Base-by-base conservation (phyloP, 2,797 vertebrate genomes). In the Jordanella pulchra region DNA sequence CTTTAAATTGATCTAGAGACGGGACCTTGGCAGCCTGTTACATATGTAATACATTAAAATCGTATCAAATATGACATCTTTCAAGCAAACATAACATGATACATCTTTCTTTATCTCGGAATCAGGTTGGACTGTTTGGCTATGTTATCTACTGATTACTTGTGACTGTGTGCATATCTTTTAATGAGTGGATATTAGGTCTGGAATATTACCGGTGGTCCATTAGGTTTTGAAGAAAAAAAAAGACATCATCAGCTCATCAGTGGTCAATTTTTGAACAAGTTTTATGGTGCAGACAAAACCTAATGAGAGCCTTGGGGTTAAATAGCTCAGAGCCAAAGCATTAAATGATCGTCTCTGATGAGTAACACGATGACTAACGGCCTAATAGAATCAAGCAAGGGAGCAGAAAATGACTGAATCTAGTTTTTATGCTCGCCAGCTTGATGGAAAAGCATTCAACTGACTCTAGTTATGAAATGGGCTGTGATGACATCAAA, bases 241-340 rank as follows among this genome's bases (percentile, higher is more conserved):
- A 78, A 89, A 68, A 50, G 61, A 79, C 77, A 80, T 73, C 70
- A 7, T 72, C 15, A 17, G 61, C 64, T 72, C 73, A 79, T 88
- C 82, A 77, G 51, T 77, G 86, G 81, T 87, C 79, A 82, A 58
- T 82, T 81, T 86, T 80, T 82, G 60, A 82, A 67, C 81, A 79
- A 76, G 73, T 89, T 91, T 88, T 79, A 89, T 50, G 64, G 69
- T 78, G 77, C 83, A 85, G 81, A 84, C 50, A 21, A 86, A 87
- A 84, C 80, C 50, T 91, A 91, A 91, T 88, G 87, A 85, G 73
- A 58, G 79, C 73, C 74, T 79, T 9, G 67, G 66, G 86, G 76
- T 92, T 88, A 89, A 92, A 91, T 82, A 82, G 81, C 86, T 80
- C 73, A 80, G 86, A 86, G 84, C 73, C 7, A 7, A 86, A 76